Conservation (phyloP, 2,113 vertebrate genomes). For the Mirounga angustirostris region DNA sequence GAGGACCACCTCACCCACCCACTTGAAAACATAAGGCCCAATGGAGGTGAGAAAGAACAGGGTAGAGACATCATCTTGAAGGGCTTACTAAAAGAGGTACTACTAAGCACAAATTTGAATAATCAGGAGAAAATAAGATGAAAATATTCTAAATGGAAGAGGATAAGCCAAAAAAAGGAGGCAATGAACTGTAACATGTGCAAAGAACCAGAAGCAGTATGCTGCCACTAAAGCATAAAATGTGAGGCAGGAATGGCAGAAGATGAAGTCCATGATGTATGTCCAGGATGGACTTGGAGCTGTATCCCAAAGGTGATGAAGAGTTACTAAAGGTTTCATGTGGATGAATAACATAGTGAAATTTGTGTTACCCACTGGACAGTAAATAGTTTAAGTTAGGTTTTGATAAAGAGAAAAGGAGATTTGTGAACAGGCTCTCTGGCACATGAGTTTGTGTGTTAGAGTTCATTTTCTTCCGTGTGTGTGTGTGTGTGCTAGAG, state of each 20-base stretch:
- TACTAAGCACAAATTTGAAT: neutral
- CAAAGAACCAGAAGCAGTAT: neutral
- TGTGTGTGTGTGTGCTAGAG: neutral
- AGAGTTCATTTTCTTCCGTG: neutral
- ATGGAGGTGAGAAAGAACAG: neutral
- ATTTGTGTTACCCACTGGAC: neutral
- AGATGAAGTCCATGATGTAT: neutral
- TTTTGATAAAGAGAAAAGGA: constrained; percentile 25
- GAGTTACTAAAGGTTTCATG: neutral
- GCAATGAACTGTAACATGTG: neutral
- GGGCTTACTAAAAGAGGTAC: neutral
- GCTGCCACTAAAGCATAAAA: neutral
- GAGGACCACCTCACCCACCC: neutral
- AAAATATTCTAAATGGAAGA: neutral
- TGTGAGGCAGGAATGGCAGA: neutral
- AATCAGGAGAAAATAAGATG: neutral
- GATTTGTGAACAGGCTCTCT: neutral
- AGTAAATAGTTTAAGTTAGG: neutral
- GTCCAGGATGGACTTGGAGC: neutral
- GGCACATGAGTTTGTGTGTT: neutral
- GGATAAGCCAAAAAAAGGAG: neutral
- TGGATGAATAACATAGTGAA: neutral
- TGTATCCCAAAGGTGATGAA: neutral
- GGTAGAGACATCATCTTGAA: neutral
- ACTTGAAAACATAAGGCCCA: neutral